These are phyloP conservation scores for Choristoneura fumiferana DNA, from an alignment of 1,140 invertebrate species.

Conservation along the genomic window DNA sequence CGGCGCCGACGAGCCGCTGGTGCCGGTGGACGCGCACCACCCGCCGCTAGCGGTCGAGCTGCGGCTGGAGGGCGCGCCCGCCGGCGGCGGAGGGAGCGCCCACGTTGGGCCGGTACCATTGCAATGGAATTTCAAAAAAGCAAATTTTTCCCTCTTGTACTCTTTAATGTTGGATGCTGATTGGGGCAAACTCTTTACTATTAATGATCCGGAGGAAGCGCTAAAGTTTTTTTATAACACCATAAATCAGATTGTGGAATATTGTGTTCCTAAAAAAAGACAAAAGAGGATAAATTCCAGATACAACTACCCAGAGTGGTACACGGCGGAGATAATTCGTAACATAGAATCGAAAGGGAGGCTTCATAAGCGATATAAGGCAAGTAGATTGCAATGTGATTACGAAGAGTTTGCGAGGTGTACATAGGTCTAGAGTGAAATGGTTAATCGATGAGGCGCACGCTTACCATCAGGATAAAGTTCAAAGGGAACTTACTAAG, in stretches of 20 bases:
- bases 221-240: background rate
- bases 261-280: background rate
- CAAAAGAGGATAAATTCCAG: background rate
- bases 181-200: background rate
- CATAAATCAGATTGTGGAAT: background rate
- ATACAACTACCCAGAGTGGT: background rate
- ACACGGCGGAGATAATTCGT: background rate
- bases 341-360: background rate
- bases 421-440: background rate
- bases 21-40: slow-evolving; percentile 5
- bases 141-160: background rate
- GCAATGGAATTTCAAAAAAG: background rate
- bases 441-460: no score
- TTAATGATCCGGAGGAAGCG: background rate
- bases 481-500: no score
- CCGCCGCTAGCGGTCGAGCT: background rate
- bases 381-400: background rate
- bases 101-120: no score
- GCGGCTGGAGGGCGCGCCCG: no score
- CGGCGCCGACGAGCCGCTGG: background rate
- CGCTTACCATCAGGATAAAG: no score
- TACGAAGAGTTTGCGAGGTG: background rate
- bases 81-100: no score
- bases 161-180: background rate
- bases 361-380: background rate